Evolutionary conservation across 2,113 vertebrate species (phyloP).

Genomic region (Helogale parvula): DNA sequence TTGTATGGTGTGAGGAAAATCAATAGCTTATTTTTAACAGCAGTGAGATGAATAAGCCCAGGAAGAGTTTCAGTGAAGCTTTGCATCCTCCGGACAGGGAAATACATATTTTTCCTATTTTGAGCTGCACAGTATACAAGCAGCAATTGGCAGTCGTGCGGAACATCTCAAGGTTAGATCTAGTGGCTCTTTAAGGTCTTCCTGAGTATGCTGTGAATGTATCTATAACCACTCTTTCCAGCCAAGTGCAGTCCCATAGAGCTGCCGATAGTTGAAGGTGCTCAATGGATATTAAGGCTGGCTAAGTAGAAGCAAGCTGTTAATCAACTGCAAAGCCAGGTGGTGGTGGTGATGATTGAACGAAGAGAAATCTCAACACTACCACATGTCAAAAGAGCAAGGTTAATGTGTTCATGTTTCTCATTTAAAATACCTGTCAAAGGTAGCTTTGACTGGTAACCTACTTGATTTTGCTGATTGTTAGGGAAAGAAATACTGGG

Average conservation of each 20-base stretch:
- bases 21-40: conserved; percentile 89
- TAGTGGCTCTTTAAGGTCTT: conserved; percentile 69
- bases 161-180: conserved; percentile 76
- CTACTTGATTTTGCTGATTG: conserved; percentile 45
- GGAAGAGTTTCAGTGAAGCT: conserved; percentile 82
- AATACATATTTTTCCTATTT: conserved; percentile 82
- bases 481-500: conserved; percentile 26
- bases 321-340: conserved; percentile 61
- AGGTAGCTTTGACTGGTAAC: background rate
- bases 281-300: conserved; percentile 69
- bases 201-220: conserved; percentile 40
- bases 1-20: conserved; percentile 84
- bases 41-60: conserved; percentile 82
- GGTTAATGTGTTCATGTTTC: background rate
- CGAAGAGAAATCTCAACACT: background rate
- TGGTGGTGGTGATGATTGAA: background rate
- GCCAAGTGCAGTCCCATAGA: conserved; percentile 71
- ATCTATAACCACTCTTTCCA: conserved; percentile 40
- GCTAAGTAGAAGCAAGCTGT: conserved; percentile 31
- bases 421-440: conserved; percentile 25
- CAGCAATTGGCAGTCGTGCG: conserved; percentile 80
- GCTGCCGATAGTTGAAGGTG: conserved; percentile 24
- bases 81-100: conserved; percentile 79
- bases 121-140: conserved; percentile 81
- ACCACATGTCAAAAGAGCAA: background rate